Evolutionary conservation across 2,888 invertebrate genomes (phyloP), one percentile per base, ranked within the genome.

Genomic region (Amblyjoppa fuscipennis): DNA sequence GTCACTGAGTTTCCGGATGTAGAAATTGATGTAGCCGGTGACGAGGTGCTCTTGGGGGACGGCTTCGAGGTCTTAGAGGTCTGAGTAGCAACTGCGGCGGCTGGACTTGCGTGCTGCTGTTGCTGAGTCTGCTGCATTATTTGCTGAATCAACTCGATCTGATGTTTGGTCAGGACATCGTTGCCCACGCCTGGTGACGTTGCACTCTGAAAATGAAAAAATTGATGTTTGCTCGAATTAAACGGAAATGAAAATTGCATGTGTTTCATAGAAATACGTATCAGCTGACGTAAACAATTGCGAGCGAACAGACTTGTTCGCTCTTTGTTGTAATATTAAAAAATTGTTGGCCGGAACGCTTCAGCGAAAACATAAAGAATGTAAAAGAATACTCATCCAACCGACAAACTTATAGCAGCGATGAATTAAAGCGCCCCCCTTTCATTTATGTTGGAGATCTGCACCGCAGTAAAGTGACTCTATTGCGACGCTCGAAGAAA

Each of bases 61-160:
- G 88, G 95, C 94, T 93, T 95, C 85, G 78, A 89, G 82, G 89
- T 90, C 88, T 93, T 94, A 80, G 92, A 91, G 64, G 90, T 95
- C 94, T 87, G 95, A 94, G 91, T 94, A 93, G 89, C 93, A 93
- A 89, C 94, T 11, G 85, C 82, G 20, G 88, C 71, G 20, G 87
- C 83, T 71, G 91, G 86, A 78, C 87, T 89, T 16, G 88, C 86
- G 80, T 85, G 85, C 81, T 91, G 91, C 51, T 92, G 91, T 75
- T 92, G 92, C 76, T 96, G 96, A 90, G 96, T 96, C 93, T 97
- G 97, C 91, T 97, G 96, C 96, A 97, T 97, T 90, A 97, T 97
- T 94, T 97, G 96, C 94, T 97, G 96, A 91, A 97, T 97, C 90
- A 97, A 95, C 93, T 97, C 97, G 90, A 97, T 95, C 93, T 97